Percentiles rank a stretch among this genome's conserved stretches.
These are phyloP conservation scores for Sphinx pinastri DNA, from an alignment of 2,888 invertebrate genomes.

Conservation along the genomic window DNA sequence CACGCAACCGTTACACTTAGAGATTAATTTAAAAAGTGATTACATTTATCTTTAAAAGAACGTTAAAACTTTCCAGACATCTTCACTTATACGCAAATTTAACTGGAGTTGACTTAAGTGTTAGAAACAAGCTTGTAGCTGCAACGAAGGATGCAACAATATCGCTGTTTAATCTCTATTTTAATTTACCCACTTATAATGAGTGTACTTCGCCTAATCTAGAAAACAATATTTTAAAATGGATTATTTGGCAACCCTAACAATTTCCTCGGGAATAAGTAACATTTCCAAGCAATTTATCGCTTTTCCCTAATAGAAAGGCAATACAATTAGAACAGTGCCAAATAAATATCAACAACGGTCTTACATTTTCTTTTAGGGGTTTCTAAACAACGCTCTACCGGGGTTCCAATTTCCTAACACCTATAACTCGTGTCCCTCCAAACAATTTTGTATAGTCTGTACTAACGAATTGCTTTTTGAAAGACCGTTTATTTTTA, in stretches of 20 bases:
- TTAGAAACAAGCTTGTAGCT: conserved; percentile 1
- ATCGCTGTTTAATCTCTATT: background rate
- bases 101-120: background rate
- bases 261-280: conserved; percentile 14
- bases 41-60: background rate
- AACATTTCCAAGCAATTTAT: conserved; percentile 25
- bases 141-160: background rate
- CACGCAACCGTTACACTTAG: background rate
- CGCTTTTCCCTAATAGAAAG: conserved; percentile 24
- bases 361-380: conserved; percentile 23
- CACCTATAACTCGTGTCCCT: conserved; percentile 13
- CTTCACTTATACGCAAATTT: background rate
- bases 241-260: conserved; percentile 10
- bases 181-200: background rate
- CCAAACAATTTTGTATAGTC: background rate
- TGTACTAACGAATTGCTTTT: background rate
- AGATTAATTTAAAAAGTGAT: background rate
- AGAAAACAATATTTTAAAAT: background rate
- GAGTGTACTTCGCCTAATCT: background rate
- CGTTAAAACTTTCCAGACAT: conserved; percentile 17
- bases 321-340: conserved; percentile 31
- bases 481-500: background rate
- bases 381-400: conserved; percentile 16
- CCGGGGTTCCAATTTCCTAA: conserved; percentile 7
- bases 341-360: conserved; percentile 28